Evolutionary conservation across 53 echinoderm and acorn worm genomes (phyloP).

Genomic region (Paelopatides confundens): DNA sequence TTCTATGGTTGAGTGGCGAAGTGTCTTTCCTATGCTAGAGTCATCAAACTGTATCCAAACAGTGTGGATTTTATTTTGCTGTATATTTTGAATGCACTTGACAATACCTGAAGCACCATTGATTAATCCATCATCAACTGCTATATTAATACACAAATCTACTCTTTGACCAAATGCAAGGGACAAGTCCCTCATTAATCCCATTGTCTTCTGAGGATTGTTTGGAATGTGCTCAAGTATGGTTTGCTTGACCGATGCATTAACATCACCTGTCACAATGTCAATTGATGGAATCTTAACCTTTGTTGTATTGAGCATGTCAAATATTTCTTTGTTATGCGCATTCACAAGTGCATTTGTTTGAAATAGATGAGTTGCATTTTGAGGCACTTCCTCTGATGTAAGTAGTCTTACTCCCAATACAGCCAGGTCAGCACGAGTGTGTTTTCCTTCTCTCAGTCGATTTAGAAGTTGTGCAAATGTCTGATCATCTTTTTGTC

Average conservation of each 20-base stretch:
- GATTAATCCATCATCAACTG: conserved; percentile 50
- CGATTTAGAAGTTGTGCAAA: conserved; percentile 72
- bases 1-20: background rate
- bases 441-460: conserved; percentile 60
- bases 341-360: conserved; percentile 28
- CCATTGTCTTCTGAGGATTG: conserved; percentile 37
- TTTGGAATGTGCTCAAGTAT: background rate
- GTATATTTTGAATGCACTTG: conserved; percentile 1
- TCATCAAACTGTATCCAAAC: conserved; percentile 50
- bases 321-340: conserved; percentile 29
- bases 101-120: conserved; percentile 48
- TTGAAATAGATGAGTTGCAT: conserved; percentile 32
- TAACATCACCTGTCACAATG: conserved; percentile 31
- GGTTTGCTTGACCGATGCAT: conserved; percentile 11
- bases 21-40: conserved; percentile 8
- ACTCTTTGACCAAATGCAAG: conserved; percentile 22
- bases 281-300: conserved; percentile 1
- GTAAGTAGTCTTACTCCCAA: conserved; percentile 19
- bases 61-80: background rate
- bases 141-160: conserved; percentile 17
- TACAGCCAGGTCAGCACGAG: conserved; percentile 43
- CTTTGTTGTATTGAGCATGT: background rate
- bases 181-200: background rate
- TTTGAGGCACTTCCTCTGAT: background rate
- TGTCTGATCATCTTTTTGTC: conserved; percentile 64